Evolutionary conservation across 2,797 vertebrate genomes (phyloP).

Genomic region (Heteromormyrus szaboi): DNA sequence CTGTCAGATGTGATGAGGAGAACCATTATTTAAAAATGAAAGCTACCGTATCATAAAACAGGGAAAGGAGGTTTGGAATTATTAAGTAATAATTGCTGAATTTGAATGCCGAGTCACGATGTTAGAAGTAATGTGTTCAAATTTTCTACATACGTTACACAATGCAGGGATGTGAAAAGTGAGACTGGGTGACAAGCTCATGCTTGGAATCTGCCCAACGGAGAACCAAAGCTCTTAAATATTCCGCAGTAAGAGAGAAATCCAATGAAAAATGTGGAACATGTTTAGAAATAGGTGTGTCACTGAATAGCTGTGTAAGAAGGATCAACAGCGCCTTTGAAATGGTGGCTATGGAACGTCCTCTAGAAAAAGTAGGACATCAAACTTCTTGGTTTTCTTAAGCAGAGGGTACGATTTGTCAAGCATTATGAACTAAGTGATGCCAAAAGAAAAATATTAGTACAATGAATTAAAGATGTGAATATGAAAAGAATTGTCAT

Average conservation of each 20-base stretch:
- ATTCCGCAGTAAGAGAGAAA: neutral
- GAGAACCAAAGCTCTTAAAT: neutral
- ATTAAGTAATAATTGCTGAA: neutral
- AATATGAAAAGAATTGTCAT: neutral
- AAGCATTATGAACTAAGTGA: neutral
- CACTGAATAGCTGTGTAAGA: neutral
- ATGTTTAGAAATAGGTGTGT: neutral
- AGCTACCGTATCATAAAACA: neutral
- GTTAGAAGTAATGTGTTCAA: neutral
- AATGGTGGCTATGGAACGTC: neutral
- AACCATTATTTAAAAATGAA: conserved; percentile 1
- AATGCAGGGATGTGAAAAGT: neutral
- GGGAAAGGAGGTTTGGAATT: neutral
- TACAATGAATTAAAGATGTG: conserved; percentile 13
- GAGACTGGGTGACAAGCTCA: neutral
- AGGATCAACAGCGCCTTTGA: neutral
- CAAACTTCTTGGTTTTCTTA: neutral
- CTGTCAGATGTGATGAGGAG: neutral
- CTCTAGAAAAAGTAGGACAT: neutral
- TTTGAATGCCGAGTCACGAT: neutral
- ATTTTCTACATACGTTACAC: neutral
- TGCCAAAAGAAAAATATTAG: conserved; percentile 10
- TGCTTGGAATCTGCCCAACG: neutral
- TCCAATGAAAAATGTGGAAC: neutral
- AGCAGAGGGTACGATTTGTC: neutral